Evolutionary conservation across 2,113 vertebrate species (phyloP).

Genomic region (Cebus imitator): DNA sequence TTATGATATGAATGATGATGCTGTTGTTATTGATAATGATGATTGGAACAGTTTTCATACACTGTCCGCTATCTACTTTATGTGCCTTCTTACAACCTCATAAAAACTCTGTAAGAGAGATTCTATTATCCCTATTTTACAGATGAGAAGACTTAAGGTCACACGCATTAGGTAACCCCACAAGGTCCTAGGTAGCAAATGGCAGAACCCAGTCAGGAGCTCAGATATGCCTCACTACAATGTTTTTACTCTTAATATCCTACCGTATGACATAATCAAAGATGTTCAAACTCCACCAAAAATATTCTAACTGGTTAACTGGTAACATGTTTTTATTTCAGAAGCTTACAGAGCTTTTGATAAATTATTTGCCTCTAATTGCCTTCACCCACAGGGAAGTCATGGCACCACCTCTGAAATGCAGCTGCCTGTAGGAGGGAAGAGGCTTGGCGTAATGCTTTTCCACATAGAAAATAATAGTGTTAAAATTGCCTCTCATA

Average conservation of each 20-base stretch:
- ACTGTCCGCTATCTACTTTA: not conserved
- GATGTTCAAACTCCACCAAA: not conserved
- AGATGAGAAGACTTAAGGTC: not conserved
- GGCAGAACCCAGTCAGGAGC: not conserved
- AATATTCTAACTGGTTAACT: not conserved
- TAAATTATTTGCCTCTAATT: constrained; percentile 28
- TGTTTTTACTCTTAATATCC: not conserved
- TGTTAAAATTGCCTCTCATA: not conserved
- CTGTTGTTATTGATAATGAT: not conserved
- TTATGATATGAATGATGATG: not conserved
- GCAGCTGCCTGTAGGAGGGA: not conserved
- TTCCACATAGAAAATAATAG: constrained; percentile 20
- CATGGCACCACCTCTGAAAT: not conserved
- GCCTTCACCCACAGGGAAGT: not conserved
- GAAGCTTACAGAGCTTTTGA: not conserved
- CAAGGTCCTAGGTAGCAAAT: not conserved
- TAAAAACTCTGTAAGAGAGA: not conserved
- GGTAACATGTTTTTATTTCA: not conserved
- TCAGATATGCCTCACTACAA: not conserved
- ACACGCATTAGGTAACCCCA: not conserved
- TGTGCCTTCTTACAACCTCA: not conserved
- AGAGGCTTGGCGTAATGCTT: constrained; percentile 6
- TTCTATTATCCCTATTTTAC: not conserved
- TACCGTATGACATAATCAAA: not conserved
- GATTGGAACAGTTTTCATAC: not conserved